Evolutionary conservation across 2,113 vertebrate genomes (phyloP).

Genomic region (Engraulis encrasicolus): DNA sequence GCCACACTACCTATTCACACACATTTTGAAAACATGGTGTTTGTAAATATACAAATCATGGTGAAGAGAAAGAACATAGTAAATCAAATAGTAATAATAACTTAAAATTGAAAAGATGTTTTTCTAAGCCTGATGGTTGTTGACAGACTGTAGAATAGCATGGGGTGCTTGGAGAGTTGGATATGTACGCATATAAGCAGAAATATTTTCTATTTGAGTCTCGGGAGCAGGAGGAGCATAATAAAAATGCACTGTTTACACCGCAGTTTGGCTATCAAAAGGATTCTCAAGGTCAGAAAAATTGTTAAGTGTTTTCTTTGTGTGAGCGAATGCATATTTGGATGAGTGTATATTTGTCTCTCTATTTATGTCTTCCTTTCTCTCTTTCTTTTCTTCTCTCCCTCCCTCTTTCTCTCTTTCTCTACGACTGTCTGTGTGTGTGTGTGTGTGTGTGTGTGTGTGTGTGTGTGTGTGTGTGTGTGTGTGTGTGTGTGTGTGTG

Average conservation of each 20-base stretch:
- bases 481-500: constrained; percentile 32
- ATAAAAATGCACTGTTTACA: constrained; percentile 16
- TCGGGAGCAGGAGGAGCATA: neutral
- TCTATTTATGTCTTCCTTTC: neutral
- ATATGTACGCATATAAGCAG: neutral
- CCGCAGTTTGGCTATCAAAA: neutral
- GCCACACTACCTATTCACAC: too few species aligned
- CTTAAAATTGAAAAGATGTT: neutral
- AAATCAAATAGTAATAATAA: too few species aligned
- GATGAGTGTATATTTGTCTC: neutral
- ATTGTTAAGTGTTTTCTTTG: neutral
- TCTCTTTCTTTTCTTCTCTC: too few species aligned
- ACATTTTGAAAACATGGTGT: too few species aligned
- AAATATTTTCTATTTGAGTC: neutral
- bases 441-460: neutral
- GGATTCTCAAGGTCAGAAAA: constrained; percentile 15
- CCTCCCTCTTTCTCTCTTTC: too few species aligned
- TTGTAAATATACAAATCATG: too few species aligned
- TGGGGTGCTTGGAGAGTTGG: neutral
- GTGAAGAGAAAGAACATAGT: too few species aligned
- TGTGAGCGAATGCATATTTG: constrained; percentile 1
- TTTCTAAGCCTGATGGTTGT: neutral
- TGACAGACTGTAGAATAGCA: neutral
- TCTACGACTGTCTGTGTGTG: constrained; percentile 3
- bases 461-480: constrained; percentile 29